Evolutionary conservation across 2,113 vertebrate genomes (phyloP), one percentile per base, ranked within the genome.

Genomic region (Centropus unirufus): DNA sequence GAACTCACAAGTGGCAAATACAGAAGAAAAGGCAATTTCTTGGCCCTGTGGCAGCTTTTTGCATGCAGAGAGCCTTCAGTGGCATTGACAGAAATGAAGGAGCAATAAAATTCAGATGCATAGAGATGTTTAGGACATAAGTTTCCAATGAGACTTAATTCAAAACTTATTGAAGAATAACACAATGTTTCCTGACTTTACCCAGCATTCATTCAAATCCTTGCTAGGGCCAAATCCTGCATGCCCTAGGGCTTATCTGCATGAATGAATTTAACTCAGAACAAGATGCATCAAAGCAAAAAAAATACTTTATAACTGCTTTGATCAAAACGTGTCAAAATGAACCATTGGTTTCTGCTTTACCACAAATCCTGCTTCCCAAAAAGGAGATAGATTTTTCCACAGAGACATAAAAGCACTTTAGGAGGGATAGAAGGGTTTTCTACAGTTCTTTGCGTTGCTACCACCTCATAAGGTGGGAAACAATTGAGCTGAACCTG

Each of bases 261-360:
- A 72, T 7, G 9, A 87, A 79, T 2, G 6, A 26, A 32, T 81
- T 84, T 44, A 64, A 75, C n/a, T 40, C 54, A 44, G 74, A 93
- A 67, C 16, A 87, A 79, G 70, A 76, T 40, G 29, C 73, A 78
- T 68, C 81, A 94, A 91, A 94, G 84, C 44, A 87, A 87, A 89
- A 89, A 85, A 87, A 52, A 8, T 30, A 36, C 23, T 91, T 89
- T 67, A 63, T 75, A 94, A 84, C 15, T n/a, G 44, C 87, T 96
- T 92, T 72, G 74, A 91, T 87, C 66, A 79, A 91, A 95, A 92
- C 0, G 3, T 59, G 82, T 72, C 34, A 84, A 88, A 92, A 90
- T 42, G 44, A 94, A 80, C 39, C n/a, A 92, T 34, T 2, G 5
- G 14, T 42, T 54, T 88, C 68, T 11, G 9, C 47, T 79, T 92